Percentiles rank a stretch among this genome's conserved stretches.
These are phyloP conservation scores for Agrochola macilenta DNA, from an alignment of 2,888 invertebrate genomes.

Conservation along the genomic window DNA sequence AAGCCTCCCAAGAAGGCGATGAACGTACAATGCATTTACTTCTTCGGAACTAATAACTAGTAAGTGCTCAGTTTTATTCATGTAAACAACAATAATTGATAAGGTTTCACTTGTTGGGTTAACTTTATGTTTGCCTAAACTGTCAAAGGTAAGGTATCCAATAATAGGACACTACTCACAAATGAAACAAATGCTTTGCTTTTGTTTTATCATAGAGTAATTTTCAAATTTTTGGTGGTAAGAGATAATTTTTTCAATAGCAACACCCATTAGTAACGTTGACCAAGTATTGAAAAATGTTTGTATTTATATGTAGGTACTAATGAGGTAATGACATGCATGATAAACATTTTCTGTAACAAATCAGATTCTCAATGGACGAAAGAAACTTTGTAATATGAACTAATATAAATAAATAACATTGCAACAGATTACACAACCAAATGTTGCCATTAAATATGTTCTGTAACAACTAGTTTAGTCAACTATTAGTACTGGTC, in stretches of 20 bases:
- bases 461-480: background rate
- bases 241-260: background rate
- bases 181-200: background rate
- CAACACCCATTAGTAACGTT: background rate
- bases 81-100: conserved; percentile 38
- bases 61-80: conserved; percentile 90
- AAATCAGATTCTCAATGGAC: background rate
- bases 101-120: conserved; percentile 9
- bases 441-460: conserved; percentile 5
- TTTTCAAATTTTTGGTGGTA: background rate
- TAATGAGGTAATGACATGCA: background rate
- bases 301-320: background rate
- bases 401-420: background rate
- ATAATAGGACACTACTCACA: background rate
- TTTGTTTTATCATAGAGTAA: background rate
- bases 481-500: background rate
- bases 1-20: conserved; percentile 94
- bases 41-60: conserved; percentile 99
- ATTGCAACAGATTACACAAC: background rate
- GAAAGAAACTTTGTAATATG: background rate
- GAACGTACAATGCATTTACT: conserved; percentile 96
- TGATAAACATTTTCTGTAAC: background rate
- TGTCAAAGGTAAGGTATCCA: no score
- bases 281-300: no score
- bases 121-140: background rate